Percentiles rank a stretch among this genome's conserved stretches.
Conservation (phyloP, 1,140 invertebrate genomes). For the Meteorus sp. region DNA sequence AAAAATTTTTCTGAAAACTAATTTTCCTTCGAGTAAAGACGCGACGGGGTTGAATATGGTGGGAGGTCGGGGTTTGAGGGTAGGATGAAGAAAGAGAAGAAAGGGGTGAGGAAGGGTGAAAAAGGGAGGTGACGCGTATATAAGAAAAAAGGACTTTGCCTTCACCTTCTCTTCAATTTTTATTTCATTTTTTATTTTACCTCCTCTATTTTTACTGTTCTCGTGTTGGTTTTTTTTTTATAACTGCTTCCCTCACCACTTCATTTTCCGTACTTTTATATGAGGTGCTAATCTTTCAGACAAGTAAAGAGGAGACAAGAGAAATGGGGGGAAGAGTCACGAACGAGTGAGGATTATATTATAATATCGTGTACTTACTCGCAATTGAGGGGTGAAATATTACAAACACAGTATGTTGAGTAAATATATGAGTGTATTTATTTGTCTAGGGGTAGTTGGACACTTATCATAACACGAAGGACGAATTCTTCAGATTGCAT, state of each 20-base stretch:
- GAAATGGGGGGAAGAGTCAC: not conserved
- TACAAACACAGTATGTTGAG: conserved; percentile 2
- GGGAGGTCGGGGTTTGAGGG: conserved; percentile 23
- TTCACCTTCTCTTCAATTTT: not conserved
- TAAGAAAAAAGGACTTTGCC: conserved; percentile 21
- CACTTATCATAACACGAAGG: too few relatives aligned
- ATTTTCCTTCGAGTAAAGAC: conserved; percentile 47
- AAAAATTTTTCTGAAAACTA: conserved; percentile 58
- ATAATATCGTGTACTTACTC: conserved; percentile 47
- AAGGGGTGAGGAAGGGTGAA: not conserved
- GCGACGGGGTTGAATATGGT: conserved; percentile 29
- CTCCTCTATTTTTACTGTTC: not conserved
- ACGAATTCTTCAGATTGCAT: too few relatives aligned
- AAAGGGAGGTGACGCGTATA: conserved; percentile 11
- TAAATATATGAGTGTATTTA: too few relatives aligned
- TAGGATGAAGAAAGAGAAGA: not conserved
- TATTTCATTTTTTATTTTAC: not conserved
- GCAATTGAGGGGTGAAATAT: conserved; percentile 1
- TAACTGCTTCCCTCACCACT: conserved; percentile 21
- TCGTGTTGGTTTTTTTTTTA: conserved; percentile 24
- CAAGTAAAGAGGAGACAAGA: conserved; percentile 28
- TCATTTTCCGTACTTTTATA: conserved; percentile 53
- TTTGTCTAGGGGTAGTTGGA: too few relatives aligned
- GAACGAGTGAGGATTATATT: conserved; percentile 50
- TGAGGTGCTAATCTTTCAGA: conserved; percentile 59